Evolutionary conservation across 2,113 vertebrate species (phyloP), one percentile per base, ranked within the genome.

Genomic region (Rhinolophus sinicus): DNA sequence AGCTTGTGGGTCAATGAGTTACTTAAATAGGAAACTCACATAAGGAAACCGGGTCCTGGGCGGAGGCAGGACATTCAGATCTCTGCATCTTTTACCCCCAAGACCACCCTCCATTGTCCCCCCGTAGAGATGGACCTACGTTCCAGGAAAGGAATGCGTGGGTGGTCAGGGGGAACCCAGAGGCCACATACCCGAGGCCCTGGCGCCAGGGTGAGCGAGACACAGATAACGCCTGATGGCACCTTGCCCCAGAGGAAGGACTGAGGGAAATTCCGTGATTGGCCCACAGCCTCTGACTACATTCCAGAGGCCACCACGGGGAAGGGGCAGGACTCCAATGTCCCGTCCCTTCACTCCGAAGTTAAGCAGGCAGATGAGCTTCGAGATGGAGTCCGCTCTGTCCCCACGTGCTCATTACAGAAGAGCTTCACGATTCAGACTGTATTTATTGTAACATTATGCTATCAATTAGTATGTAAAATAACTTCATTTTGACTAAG

Each of bases 401-500:
- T 82, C 56, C 15, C 1, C 15, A 60, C 78, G 30, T 44, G 78
- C 52, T 95, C 40, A 78, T 95, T 93, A 76, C 50, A 50, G 8
- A 89, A 93, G 24, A 92, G 38, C 38, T 28, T 85, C 56, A 88
- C 30, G 40, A 33, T 80, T 91, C 58, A 93, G 80, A 69, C 0
- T 78, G 14, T 90, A 50, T 92, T 90, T 93, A 86, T 84, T 70
- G 77, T 56, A 84, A 72, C 24, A 80, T 87, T 62, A 91, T 78
- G 58, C 65, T 90, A 70, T 75, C 88, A 83, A 95, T 91, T 52
- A 87, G 21, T 60, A 88, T 85, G 82, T 80, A 40, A 95, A 58
- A 84, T 84, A 67, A 33, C 24, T 72, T 65, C 78, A 94, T 91
- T 95, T 94, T 84, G 62, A 97, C 62, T 95, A 91, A 58, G 16